Evolutionary conservation across 2,113 vertebrate species (phyloP), one percentile per base, ranked within the genome.

Genomic region (Hydrolagus affinis): DNA sequence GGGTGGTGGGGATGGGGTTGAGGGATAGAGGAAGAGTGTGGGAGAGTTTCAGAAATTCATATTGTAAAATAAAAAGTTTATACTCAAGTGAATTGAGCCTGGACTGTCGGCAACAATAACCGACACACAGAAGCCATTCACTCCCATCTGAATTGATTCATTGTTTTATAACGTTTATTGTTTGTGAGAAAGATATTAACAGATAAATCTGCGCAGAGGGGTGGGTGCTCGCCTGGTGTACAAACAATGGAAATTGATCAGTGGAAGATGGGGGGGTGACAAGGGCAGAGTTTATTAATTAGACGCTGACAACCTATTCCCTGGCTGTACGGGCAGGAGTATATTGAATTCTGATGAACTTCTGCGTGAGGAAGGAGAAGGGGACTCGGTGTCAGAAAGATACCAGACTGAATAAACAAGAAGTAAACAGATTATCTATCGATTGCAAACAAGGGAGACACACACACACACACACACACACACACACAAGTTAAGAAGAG

Each of bases 181-280:
- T 23, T 66, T 68, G 64, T 68, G 78, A 83, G 66, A 30, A 15
- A 15, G 62, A 83, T 64, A 83, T 83, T 30, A 66, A 80, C 23
- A 80, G 57, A 62, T 62, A 62, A 62, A 83, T 66, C 62, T 66
- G 60, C 14, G 30, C 14, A 21, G 78, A 60, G n/a, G n/a, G n/a
- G n/a, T n/a, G n/a, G n/a, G n/a, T n/a, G 8, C 62, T 83, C 78
- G 66, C 64, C 78, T 30, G 62, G 30, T 32, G 62, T 11, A 62
- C 57, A 80, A 80, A 80, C 11, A 68, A 83, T 83, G 25, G 78
- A 28, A 19, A 83, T 83, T 68, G 78, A 83, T 83, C 60, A 83
- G 62, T 28, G 2, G 62, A 62, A 66, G 62, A 21, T 28, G 57
- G 64, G 30, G 57, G 64, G 30, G 60, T 30, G 25, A 80, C 60